phyloP scores from a whole-genome alignment of 2,797 vertebrate species.

The Intellagama lesueurii region DNA sequence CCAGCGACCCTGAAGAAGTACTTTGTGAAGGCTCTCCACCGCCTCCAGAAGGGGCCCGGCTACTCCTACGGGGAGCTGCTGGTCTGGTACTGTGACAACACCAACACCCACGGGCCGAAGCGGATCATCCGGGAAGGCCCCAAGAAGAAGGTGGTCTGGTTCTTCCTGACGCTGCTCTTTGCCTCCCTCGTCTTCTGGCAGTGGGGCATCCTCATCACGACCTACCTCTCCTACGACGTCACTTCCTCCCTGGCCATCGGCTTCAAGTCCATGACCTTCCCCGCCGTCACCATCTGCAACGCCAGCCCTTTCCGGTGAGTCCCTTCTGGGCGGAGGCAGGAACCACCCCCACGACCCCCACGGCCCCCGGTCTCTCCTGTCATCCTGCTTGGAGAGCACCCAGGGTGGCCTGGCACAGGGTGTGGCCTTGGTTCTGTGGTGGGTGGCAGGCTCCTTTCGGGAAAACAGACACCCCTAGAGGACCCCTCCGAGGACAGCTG shows the following conservation, averaged over 20 bases:
- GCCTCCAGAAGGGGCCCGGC: conserved; percentile 84
- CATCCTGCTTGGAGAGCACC: too few relatives aligned
- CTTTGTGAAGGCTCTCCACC: conserved; percentile 77
- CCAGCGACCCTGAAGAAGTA: conserved; percentile 77
- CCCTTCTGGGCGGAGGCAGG: neutral
- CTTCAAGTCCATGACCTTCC: conserved; percentile 84
- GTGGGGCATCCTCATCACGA: conserved; percentile 81
- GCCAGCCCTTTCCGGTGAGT: conserved; percentile 83
- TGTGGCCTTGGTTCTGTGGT: too few relatives aligned
- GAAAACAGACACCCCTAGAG: too few relatives aligned
- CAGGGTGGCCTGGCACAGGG: too few relatives aligned
- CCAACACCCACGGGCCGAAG: conserved; percentile 85
- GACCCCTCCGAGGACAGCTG: too few relatives aligned
- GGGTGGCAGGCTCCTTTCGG: too few relatives aligned
- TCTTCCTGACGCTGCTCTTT: conserved; percentile 81
- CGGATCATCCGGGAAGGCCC: conserved; percentile 84
- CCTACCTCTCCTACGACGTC: conserved; percentile 82
- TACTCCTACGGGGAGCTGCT: conserved; percentile 85
- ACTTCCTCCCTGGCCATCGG: conserved; percentile 80
- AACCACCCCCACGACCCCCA: too few relatives aligned
- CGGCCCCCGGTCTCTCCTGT: too few relatives aligned
- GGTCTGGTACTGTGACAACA: conserved; percentile 86
- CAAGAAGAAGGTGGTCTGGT: conserved; percentile 84
- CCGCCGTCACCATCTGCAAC: conserved; percentile 82
- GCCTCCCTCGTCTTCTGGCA: conserved; percentile 82